These are phyloP conservation scores for Chironomus striatipennis DNA, from an alignment of 1,140 invertebrate genomes.

Conservation along the genomic window DNA sequence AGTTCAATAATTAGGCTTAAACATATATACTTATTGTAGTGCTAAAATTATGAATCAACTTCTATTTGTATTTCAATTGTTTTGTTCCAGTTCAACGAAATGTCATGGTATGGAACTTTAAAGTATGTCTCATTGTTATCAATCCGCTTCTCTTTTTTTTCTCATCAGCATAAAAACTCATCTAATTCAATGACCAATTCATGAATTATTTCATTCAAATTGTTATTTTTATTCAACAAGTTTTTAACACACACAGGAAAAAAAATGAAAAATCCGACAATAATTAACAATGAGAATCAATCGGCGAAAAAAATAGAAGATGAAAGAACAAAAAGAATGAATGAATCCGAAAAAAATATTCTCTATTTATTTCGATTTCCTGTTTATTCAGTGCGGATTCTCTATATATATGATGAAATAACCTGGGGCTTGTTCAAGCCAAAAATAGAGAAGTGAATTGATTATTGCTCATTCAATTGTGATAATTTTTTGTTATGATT, in stretches of 20 bases:
- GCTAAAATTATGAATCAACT: background rate
- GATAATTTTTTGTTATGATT: conserved; percentile 18
- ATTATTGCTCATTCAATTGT: conserved; percentile 4
- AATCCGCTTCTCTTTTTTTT: background rate
- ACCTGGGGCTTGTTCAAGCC: no score
- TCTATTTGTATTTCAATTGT: background rate
- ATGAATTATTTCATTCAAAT: conserved; percentile 2
- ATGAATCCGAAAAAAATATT: background rate
- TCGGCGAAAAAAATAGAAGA: background rate
- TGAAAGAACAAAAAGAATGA: conserved; percentile 2
- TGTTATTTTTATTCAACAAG: conserved; percentile 24
- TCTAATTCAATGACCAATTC: conserved; percentile 17
- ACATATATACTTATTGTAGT: no score
- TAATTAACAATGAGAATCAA: conserved; percentile 21
- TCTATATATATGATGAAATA: background rate
- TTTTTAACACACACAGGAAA: conserved; percentile 10
- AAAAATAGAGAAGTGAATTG: background rate
- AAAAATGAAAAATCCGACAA: conserved; percentile 18
- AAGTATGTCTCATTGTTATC: background rate
- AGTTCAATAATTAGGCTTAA: no score
- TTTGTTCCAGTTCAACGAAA: background rate
- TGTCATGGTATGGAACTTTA: background rate
- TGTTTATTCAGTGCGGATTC: conserved; percentile 19
- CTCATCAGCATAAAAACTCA: background rate
- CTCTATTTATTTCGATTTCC: conserved; percentile 19